These are phyloP conservation scores for Periophthalmus modestus DNA, from an alignment of 2,113 vertebrate species.

Conservation along the genomic window DNA sequence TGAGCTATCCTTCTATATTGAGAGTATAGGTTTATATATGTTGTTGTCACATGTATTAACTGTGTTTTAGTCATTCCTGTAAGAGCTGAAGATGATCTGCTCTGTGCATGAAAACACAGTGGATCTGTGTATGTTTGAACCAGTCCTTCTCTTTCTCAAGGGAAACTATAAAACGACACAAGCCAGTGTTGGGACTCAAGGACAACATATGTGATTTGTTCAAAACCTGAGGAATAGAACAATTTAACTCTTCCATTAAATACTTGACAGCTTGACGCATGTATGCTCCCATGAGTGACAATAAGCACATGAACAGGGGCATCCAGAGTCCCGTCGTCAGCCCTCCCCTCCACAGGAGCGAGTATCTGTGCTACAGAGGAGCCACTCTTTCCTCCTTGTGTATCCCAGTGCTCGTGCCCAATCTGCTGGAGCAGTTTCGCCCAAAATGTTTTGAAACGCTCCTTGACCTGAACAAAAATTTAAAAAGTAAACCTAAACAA, in stretches of 20 bases:
- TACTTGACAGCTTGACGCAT: conserved; percentile 84
- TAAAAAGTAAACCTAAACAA: conserved; percentile 1
- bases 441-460: conserved; percentile 83
- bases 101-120: conserved; percentile 86
- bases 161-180: conserved; percentile 85
- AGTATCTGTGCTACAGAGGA: not conserved
- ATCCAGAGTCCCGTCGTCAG: conserved; percentile 40
- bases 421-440: conserved; percentile 80
- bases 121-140: conserved; percentile 53
- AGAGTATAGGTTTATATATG: not conserved
- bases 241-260: conserved; percentile 85
- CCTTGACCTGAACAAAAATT: conserved; percentile 79
- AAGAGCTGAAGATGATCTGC: conserved; percentile 77
- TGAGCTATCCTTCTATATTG: not conserved
- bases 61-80: not conserved
- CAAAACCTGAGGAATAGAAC: conserved; percentile 73
- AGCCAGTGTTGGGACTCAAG: conserved; percentile 88
- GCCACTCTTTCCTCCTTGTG: conserved; percentile 26
- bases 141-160: conserved; percentile 54
- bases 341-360: conserved; percentile 44
- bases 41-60: not conserved
- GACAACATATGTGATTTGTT: conserved; percentile 77
- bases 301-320: conserved; percentile 81
- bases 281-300: conserved; percentile 89
- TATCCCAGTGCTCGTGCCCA: conserved; percentile 54